Conservation (phyloP, 30 jellyfish, hydroid and myxozoan genomes). For the Turritopsis dohrnii region DNA sequence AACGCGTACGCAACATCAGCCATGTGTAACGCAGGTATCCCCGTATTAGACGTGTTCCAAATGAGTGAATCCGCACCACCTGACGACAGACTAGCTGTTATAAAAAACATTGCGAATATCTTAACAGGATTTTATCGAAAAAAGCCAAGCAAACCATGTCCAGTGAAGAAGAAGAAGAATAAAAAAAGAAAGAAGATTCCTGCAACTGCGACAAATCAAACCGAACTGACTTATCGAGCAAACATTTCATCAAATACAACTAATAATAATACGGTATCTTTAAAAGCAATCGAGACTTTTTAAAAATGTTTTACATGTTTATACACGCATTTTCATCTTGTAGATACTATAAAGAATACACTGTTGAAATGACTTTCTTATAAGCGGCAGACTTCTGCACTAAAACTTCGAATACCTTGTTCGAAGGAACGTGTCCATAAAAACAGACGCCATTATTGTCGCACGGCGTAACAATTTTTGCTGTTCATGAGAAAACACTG, state of each 20-base stretch:
- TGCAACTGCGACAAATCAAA: background rate
- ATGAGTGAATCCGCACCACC: slow-evolving; percentile 85
- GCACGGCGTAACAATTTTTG: too few relatives aligned
- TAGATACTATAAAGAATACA: background rate
- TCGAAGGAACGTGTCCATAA: too few relatives aligned
- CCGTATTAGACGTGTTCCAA: slow-evolving; percentile 76
- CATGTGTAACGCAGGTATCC: slow-evolving; percentile 91
- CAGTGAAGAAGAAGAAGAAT: slow-evolving; percentile 25
- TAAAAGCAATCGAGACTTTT: background rate
- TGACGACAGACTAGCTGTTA: slow-evolving; percentile 44
- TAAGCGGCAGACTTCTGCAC: too few relatives aligned
- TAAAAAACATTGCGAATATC: slow-evolving; percentile 40
- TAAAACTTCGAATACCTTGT: too few relatives aligned
- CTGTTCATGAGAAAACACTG: too few relatives aligned
- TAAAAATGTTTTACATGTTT: background rate
- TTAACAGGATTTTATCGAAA: slow-evolving; percentile 48
- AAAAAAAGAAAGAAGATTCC: background rate
- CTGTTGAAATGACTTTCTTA: too few relatives aligned
- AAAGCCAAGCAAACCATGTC: slow-evolving; percentile 51
- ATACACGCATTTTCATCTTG: background rate
- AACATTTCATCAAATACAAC: background rate
- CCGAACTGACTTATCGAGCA: background rate
- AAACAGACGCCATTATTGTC: too few relatives aligned
- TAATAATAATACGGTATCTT: background rate
- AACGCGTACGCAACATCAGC: slow-evolving; percentile 77